These are phyloP conservation scores for Ormyrus thymus DNA, from an alignment of 2,888 invertebrate species.

Conservation along the genomic window DNA sequence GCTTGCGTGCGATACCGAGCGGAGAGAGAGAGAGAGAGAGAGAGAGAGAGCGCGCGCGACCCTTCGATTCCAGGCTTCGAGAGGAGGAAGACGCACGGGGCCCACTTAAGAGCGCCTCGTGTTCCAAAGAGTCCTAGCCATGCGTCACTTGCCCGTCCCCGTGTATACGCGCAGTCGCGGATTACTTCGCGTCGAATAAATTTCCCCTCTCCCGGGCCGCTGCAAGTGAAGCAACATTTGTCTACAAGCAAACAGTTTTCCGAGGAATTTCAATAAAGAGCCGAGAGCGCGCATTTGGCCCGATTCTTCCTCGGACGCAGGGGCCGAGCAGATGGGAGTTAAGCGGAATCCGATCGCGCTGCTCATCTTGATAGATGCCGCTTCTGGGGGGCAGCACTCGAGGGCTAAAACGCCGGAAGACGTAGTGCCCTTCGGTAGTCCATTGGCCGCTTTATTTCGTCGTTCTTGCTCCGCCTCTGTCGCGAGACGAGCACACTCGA, in stretches of 20 bases:
- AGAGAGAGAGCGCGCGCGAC: constrained; percentile 23
- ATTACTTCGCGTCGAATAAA: constrained; percentile 40
- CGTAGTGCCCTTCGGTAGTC: constrained; percentile 65
- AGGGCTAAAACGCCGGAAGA: constrained; percentile 65
- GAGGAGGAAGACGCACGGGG: constrained; percentile 51
- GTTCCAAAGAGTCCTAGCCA: constrained; percentile 41
- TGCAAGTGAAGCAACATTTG: not conserved
- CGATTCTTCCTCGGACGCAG: constrained; percentile 29
- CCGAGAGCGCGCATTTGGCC: not conserved
- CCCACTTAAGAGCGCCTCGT: constrained; percentile 56
- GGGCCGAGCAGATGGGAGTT: constrained; percentile 41
- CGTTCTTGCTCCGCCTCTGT: constrained; percentile 57
- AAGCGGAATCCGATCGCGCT: constrained; percentile 59
- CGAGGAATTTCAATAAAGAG: not conserved
- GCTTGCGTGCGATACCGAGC: constrained; percentile 18
- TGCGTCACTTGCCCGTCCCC: constrained; percentile 40
- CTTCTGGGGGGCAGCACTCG: constrained; percentile 53
- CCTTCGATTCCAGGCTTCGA: constrained; percentile 52
- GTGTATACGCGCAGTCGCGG: constrained; percentile 15
- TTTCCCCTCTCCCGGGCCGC: not conserved
- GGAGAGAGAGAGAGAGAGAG: not conserved
- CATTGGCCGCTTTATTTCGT: constrained; percentile 71
- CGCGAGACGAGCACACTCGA: constrained; percentile 65
- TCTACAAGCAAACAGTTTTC: not conserved
- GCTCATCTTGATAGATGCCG: constrained; percentile 59